Percentiles rank a stretch among this genome's conserved stretches.
Evolutionary conservation across 2,888 invertebrate genomes (phyloP).

Genomic region (Andrena minutula): DNA sequence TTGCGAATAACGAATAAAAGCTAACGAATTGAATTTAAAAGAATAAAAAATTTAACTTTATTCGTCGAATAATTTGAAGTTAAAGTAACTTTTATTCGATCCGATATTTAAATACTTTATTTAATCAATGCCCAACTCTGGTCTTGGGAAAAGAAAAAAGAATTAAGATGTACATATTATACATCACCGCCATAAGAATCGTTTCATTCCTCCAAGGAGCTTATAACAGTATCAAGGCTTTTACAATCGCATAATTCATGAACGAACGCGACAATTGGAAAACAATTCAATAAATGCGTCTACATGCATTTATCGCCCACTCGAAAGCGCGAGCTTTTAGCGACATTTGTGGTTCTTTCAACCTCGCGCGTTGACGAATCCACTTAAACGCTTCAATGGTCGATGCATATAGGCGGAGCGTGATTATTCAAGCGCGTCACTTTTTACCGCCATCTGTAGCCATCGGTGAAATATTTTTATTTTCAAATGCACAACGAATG

Average conservation of each 20-base stretch:
- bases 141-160: no score
- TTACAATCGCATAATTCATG: background rate
- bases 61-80: no score
- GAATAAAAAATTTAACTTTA: no score
- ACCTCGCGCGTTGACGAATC: constrained; percentile 17
- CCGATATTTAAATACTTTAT: no score
- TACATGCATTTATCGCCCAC: constrained; percentile 9
- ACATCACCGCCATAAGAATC: no score
- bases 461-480: constrained; percentile 6
- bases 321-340: constrained; percentile 25
- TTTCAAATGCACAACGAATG: constrained; percentile 31
- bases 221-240: background rate
- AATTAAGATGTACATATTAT: no score
- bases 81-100: no score
- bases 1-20: no score
- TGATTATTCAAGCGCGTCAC: constrained; percentile 17
- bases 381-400: constrained; percentile 49
- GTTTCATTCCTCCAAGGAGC: background rate
- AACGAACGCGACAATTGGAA: constrained; percentile 13
- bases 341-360: constrained; percentile 35
- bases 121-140: no score
- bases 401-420: background rate
- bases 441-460: constrained; percentile 19
- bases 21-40: no score
- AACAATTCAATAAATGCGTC: constrained; percentile 18